These are phyloP conservation scores for Mesochorus sp. DNA, from an alignment of 2,888 invertebrate genomes.

Conservation along the genomic window DNA sequence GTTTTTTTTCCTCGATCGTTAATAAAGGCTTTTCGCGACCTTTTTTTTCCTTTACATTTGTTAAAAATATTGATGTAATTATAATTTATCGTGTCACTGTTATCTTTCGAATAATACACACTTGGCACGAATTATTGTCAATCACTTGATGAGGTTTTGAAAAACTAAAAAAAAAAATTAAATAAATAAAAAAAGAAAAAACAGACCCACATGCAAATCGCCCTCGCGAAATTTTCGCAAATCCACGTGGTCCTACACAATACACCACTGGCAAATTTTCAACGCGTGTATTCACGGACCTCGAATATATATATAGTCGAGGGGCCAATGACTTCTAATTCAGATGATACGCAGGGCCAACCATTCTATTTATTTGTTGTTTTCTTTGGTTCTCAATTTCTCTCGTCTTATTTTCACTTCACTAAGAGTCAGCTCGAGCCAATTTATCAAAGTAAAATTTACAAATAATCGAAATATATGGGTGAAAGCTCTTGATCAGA, in stretches of 20 bases:
- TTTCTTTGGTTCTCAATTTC: not conserved
- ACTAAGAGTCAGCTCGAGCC: not conserved
- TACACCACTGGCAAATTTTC: constrained; percentile 5
- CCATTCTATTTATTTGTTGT: not conserved
- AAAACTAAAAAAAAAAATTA: no score
- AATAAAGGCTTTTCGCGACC: constrained; percentile 74
- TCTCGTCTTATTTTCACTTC: not conserved
- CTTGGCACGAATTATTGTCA: not conserved
- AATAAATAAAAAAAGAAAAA: no score
- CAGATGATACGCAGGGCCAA: not conserved
- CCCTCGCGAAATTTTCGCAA: not conserved
- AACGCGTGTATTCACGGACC: constrained; percentile 16
- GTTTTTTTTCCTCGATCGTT: constrained; percentile 63
- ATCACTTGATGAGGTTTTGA: no score
- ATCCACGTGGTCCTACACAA: constrained; percentile 31
- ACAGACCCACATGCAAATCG: not conserved
- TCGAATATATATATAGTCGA: constrained; percentile 46
- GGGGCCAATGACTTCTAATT: constrained; percentile 41
- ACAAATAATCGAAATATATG: not conserved
- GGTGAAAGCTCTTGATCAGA: no score
- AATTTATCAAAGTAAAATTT: not conserved
- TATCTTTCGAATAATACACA: not conserved
- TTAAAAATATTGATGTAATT: not conserved
- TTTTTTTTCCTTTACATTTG: constrained; percentile 40
- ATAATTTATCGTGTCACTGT: not conserved